Evolutionary conservation across 1,140 invertebrate species (phyloP).

Genomic region (Brachionus calyciflorus): DNA sequence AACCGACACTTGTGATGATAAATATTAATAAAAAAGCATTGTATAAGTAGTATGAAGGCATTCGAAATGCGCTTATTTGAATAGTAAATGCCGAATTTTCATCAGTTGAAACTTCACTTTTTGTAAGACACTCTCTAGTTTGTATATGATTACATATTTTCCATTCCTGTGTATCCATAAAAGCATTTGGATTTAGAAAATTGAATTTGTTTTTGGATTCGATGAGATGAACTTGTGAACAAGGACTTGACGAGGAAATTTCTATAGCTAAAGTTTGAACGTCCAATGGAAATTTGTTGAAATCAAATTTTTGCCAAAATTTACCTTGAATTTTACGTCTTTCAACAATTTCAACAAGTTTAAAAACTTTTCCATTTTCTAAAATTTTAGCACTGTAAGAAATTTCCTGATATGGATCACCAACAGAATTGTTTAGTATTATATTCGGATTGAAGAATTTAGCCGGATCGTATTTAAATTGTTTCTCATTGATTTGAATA

Average conservation of each 20-base stretch:
- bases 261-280: slow-evolving; percentile 3
- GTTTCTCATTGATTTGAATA: background rate
- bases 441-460: slow-evolving; percentile 30
- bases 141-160: background rate
- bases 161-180: slow-evolving; percentile 38
- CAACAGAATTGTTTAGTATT: background rate
- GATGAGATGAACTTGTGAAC: background rate
- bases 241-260: slow-evolving; percentile 12
- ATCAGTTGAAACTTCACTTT: slow-evolving; percentile 18
- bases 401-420: slow-evolving; percentile 13
- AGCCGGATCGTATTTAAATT: background rate
- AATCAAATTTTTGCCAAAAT: slow-evolving; percentile 45
- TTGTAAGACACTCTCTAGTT: background rate
- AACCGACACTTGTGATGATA: background rate
- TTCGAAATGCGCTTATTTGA: background rate
- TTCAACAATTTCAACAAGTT: background rate
- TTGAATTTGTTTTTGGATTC: slow-evolving; percentile 32
- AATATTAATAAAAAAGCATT: slow-evolving; percentile 33
- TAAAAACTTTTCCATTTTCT: background rate
- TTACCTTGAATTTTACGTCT: slow-evolving; percentile 34
- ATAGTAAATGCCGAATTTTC: slow-evolving; percentile 10
- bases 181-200: slow-evolving; percentile 12
- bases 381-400: background rate
- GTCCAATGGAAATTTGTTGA: slow-evolving; percentile 33
- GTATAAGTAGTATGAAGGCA: slow-evolving; percentile 18